phyloP scores from a whole-genome alignment of 2,888 invertebrate species.

The Lochmaea crataegi region DNA sequence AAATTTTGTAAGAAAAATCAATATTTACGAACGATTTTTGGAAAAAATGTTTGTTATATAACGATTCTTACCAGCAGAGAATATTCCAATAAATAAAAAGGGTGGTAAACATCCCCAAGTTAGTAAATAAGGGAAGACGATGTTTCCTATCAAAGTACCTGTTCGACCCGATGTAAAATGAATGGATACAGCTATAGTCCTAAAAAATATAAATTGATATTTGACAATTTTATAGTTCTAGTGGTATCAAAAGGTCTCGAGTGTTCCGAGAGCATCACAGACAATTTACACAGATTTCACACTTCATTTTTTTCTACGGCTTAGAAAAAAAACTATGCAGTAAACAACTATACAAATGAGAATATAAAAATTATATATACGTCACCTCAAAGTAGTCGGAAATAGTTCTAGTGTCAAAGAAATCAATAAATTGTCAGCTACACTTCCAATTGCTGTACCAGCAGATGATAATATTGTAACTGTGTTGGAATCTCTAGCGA shows the following conservation, averaged over 20 bases:
- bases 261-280: too few relatives aligned
- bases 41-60: not conserved
- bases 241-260: not conserved
- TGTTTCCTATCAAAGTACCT: constrained; percentile 34
- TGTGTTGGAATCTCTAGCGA: constrained; percentile 65
- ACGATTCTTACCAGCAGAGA: constrained; percentile 22
- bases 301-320: too few relatives aligned
- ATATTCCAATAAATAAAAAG: constrained; percentile 33
- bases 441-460: constrained; percentile 68
- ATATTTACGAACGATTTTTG: not conserved
- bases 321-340: too few relatives aligned
- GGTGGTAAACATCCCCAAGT: constrained; percentile 35
- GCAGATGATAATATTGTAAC: constrained; percentile 65
- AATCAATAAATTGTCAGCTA: constrained; percentile 72
- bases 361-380: constrained; percentile 37
- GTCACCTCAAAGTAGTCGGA: constrained; percentile 74
- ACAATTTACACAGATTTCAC: too few relatives aligned
- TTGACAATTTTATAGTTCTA: constrained; percentile 43
- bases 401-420: constrained; percentile 75
- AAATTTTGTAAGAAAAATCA: too few relatives aligned
- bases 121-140: constrained; percentile 34
- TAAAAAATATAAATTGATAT: constrained; percentile 30
- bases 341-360: not conserved
- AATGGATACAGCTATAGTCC: constrained; percentile 37
- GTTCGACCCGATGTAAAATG: constrained; percentile 29